Conservation (phyloP, 2,113 vertebrate species). For the Ptyas mucosa region DNA sequence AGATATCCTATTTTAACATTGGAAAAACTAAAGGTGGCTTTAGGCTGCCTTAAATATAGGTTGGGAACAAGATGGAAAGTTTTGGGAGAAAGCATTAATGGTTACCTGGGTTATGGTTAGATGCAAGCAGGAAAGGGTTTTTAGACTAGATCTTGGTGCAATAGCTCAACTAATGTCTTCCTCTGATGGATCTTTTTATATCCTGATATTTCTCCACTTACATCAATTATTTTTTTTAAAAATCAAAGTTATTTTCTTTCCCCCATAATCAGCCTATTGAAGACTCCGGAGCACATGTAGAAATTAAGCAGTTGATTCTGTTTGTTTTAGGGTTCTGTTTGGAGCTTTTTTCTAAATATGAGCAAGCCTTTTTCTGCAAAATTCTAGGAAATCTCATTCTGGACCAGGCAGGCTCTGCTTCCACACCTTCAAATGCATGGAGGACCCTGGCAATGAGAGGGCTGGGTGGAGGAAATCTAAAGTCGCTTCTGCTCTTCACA, state of each 20-base stretch:
- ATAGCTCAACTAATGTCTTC: not conserved
- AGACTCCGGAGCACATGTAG: not conserved
- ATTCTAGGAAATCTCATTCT: not conserved
- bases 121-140: not conserved
- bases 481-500: slow-evolving; percentile 1
- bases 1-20: not conserved
- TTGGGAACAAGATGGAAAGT: not conserved
- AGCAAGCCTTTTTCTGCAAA: not conserved
- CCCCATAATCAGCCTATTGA: not conserved
- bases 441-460: not conserved
- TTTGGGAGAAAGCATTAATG: not conserved
- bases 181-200: not conserved
- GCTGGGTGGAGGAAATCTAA: not conserved
- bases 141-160: not conserved
- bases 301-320: not conserved
- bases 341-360: not conserved
- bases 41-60: not conserved
- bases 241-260: not conserved
- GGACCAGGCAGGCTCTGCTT: not conserved
- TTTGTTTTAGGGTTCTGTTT: not conserved
- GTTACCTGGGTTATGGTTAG: not conserved
- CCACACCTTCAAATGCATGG: not conserved
- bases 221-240: not conserved
- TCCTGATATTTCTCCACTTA: not conserved
- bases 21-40: not conserved